Percentiles rank a stretch among this genome's conserved stretches.
Conservation (phyloP, 2,113 vertebrate species). For the Hoplias malabaricus region DNA sequence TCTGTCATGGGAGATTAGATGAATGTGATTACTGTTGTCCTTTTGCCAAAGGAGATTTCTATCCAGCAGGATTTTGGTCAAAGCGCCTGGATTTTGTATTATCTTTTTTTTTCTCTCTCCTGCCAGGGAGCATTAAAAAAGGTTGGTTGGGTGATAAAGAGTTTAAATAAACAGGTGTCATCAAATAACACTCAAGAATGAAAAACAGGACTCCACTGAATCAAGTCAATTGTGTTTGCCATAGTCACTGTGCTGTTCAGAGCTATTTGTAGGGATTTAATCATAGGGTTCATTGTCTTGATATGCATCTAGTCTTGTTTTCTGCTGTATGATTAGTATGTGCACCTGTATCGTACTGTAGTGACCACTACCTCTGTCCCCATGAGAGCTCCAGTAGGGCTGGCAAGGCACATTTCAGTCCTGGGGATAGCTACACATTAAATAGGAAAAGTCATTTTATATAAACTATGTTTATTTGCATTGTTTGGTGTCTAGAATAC, state of each 20-base stretch:
- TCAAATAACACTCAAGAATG: conserved; percentile 1
- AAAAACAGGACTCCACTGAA: neutral
- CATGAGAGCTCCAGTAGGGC: neutral
- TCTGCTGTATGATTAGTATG: neutral
- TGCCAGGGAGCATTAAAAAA: conserved; percentile 55
- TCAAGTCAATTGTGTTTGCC: neutral
- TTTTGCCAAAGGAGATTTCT: conserved; percentile 84
- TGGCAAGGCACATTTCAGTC: neutral
- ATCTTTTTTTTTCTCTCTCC: conserved; percentile 55
- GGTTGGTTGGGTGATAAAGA: conserved; percentile 62
- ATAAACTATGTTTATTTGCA: too few species aligned
- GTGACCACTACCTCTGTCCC: neutral
- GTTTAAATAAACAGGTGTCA: conserved; percentile 51
- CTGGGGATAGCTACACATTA: too few species aligned
- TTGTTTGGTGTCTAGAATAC: too few species aligned
- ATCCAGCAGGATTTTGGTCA: conserved; percentile 71
- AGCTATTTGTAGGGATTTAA: neutral
- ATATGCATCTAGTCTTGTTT: neutral
- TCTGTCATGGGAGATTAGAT: conserved; percentile 91
- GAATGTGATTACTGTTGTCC: conserved; percentile 91
- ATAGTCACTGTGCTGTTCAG: neutral
- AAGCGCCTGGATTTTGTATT: conserved; percentile 62
- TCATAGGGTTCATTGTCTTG: neutral
- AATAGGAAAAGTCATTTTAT: too few species aligned
- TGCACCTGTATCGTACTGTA: neutral